Evolutionary conservation across 2,113 vertebrate genomes (phyloP), one percentile per base, ranked within the genome.

Genomic region (Aix galericulata): DNA sequence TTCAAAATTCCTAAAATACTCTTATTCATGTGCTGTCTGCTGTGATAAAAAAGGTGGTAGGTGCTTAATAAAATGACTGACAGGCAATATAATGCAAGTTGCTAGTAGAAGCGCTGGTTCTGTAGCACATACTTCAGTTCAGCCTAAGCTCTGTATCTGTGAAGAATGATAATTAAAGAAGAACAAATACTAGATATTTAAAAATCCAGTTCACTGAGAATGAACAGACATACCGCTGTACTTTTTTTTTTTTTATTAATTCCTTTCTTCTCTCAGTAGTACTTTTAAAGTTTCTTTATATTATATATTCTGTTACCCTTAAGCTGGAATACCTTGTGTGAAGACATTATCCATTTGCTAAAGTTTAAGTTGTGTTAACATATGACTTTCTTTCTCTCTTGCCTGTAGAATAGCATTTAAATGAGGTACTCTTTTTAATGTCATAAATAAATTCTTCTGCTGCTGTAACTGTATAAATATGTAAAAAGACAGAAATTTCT

Each of bases 41-140:
- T 80, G 32, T 84, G 34, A 85, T 90, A 93, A 94, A 95, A 75
- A 69, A 89, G 25, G 55, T 73, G 66, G 68, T 55, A 86, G 31
- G 17, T 75, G 34, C n/a, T 94, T 94, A 92, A 93, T 83, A 86
- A 94, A 96, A 91, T 92, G 52, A 95, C 53, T 92, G 93, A 67
- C 69, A 86, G 73, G 13, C 69, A 82, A 34, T 92, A 77, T 71
- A 93, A 90, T 91, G 23, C 11, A 82, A 76, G 38, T 40, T 86
- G 91, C 29, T 81, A 73, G 63, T 56, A 81, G 52, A 36, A 80
- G 13, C 1, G 3, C n/a, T 90, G 50, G 53, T 48, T 94, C 78
- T 82, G 36, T 40, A 91, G 55, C 40, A 86, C 23, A 80, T 18
- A 71, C 27, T 94, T 91, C 73, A 80, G 42, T 62, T 85, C 46